Conservation (phyloP, 1,140 invertebrate genomes). For the Plodia interpunctella region DNA sequence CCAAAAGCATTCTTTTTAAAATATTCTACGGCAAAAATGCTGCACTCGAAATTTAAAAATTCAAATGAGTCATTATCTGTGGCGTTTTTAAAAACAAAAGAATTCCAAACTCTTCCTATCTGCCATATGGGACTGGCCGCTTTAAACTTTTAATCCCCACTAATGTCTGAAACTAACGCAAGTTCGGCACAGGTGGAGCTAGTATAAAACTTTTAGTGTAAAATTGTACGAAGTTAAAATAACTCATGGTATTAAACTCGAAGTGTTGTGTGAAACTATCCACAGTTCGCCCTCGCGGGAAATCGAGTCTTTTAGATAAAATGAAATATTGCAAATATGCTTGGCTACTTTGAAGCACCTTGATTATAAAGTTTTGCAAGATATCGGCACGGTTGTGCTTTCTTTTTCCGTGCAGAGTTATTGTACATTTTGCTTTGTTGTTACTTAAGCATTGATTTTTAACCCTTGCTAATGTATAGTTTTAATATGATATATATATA, state of each 20-base stretch:
- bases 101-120: not conserved
- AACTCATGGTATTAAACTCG: constrained; percentile 2
- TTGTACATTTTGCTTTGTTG: no score
- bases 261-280: constrained; percentile 3
- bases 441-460: no score
- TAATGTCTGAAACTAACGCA: not conserved
- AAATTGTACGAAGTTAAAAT: constrained; percentile 4
- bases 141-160: constrained; percentile 1
- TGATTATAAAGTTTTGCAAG: not conserved
- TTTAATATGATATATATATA: no score
- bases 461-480: no score
- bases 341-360: constrained; percentile 1
- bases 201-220: not conserved
- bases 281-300: not conserved
- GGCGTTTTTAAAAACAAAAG: constrained; percentile 1
- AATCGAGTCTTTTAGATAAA: constrained; percentile 1
- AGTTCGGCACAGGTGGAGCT: not conserved
- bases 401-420: not conserved
- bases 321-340: constrained; percentile 7
- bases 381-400: not conserved
- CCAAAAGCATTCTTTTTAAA: not conserved
- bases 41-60: constrained; percentile 1
- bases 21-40: not conserved
- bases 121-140: constrained; percentile 5
- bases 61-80: not conserved